Percentiles rank a stretch among this genome's conserved stretches.
phyloP scores from a whole-genome alignment of 2,888 invertebrate genomes.

The Tetropium fuscum region DNA sequence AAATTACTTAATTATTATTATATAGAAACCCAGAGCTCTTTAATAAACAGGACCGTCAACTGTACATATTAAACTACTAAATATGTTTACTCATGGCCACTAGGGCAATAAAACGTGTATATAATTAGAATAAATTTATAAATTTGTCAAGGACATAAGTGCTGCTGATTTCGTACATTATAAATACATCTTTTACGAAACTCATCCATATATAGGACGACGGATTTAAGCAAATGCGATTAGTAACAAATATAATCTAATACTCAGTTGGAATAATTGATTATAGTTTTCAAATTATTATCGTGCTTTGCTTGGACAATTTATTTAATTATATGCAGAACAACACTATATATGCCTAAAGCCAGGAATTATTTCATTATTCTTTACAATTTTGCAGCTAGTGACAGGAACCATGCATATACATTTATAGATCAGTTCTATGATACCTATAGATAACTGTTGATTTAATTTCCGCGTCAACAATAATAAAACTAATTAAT shows the following conservation, averaged over 20 bases:
- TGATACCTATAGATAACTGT: too few relatives aligned
- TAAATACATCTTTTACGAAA: slow-evolving; percentile 14
- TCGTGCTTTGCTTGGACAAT: too few relatives aligned
- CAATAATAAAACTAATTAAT: too few relatives aligned
- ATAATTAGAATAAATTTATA: slow-evolving; percentile 38
- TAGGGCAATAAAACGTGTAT: slow-evolving; percentile 40
- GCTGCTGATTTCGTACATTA: slow-evolving; percentile 19
- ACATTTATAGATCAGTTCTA: too few relatives aligned
- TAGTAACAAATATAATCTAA: slow-evolving; percentile 13
- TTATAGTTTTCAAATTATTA: too few relatives aligned
- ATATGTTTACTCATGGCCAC: slow-evolving; percentile 33
- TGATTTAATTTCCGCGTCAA: too few relatives aligned
- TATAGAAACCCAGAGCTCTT: not conserved
- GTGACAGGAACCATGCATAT: too few relatives aligned
- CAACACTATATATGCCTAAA: too few relatives aligned
- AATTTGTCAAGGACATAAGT: slow-evolving; percentile 25
- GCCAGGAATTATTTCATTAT: too few relatives aligned
- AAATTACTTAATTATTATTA: slow-evolving; percentile 6
- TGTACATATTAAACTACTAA: slow-evolving; percentile 25
- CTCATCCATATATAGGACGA: slow-evolving; percentile 23
- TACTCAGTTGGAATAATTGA: too few relatives aligned
- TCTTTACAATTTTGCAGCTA: too few relatives aligned
- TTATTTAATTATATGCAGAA: too few relatives aligned
- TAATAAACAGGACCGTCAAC: slow-evolving; percentile 20
- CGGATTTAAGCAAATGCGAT: slow-evolving; percentile 5